phyloP scores from a whole-genome alignment of 2,797 vertebrate genomes.

The Coregonus sp. region DNA sequence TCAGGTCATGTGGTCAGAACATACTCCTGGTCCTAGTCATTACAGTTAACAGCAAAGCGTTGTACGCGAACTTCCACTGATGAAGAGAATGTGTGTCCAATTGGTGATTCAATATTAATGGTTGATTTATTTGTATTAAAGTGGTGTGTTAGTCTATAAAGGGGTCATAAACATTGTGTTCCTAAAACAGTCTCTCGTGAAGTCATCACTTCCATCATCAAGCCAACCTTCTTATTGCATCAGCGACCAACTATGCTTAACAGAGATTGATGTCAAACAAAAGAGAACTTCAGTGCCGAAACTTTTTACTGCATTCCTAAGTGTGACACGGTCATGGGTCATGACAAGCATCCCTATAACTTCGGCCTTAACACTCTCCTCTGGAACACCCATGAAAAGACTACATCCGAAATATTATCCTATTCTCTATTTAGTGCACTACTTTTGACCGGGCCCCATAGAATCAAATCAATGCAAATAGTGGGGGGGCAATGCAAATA shows the following conservation, averaged over 20 bases:
- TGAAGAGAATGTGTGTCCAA: too few relatives aligned
- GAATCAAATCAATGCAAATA: too few relatives aligned
- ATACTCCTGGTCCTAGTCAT: too few relatives aligned
- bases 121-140: slow-evolving; percentile 38
- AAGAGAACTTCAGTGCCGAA: slow-evolving; percentile 2
- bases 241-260: slow-evolving; percentile 7
- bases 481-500: too few relatives aligned
- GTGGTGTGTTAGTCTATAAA: slow-evolving; percentile 23
- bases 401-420: too few relatives aligned
- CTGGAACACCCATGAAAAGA: neutral
- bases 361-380: neutral
- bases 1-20: neutral
- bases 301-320: slow-evolving; percentile 19
- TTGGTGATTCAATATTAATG: slow-evolving; percentile 1
- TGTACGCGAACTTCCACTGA: too few relatives aligned
- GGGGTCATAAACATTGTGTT: slow-evolving; percentile 39
- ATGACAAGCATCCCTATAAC: slow-evolving; percentile 12
- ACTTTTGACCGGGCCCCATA: too few relatives aligned
- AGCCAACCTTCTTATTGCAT: slow-evolving; percentile 4
- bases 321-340: slow-evolving; percentile 11
- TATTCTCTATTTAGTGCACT: too few relatives aligned
- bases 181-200: slow-evolving; percentile 13
- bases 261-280: slow-evolving; percentile 9
- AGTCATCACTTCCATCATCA: slow-evolving; percentile 13
- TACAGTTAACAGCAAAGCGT: too few relatives aligned